Conservation (phyloP, 2,888 invertebrate species). For the Limnephilus lunatus region DNA sequence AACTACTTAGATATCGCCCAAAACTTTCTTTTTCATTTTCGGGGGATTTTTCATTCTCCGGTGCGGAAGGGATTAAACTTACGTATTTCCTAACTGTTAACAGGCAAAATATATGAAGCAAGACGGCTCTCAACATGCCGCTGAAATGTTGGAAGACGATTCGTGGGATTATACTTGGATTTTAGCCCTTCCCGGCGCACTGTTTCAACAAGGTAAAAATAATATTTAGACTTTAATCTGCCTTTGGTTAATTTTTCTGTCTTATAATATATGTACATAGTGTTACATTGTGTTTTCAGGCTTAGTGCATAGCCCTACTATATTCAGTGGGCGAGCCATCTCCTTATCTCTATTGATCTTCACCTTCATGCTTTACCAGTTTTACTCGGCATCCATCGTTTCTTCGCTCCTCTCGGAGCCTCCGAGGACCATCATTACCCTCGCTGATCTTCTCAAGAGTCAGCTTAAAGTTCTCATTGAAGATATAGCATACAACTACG, state of each 20-base stretch:
- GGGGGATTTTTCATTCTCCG: no score
- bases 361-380: conserved; percentile 70
- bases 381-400: conserved; percentile 71
- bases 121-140: conserved; percentile 10
- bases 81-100: neutral
- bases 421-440: conserved; percentile 69
- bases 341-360: conserved; percentile 69
- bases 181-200: conserved; percentile 50
- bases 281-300: conserved; percentile 53
- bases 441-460: conserved; percentile 69
- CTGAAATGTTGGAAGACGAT: conserved; percentile 50
- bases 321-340: conserved; percentile 68
- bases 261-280: no score
- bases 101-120: conserved; percentile 14
- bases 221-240: neutral
- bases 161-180: conserved; percentile 59
- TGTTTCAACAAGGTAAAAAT: conserved; percentile 61
- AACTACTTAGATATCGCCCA: no score
- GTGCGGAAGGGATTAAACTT: neutral
- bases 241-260: neutral
- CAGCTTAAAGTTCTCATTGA: conserved; percentile 69
- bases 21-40: no score
- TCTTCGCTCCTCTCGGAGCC: conserved; percentile 69
- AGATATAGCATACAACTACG: conserved; percentile 69
- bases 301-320: conserved; percentile 53